A percentile compares a stretch with the other conserved stretches of the same genome.
phyloP scores from a whole-genome alignment of 2,797 vertebrate species.

The Arctocebus calabarensis region DNA sequence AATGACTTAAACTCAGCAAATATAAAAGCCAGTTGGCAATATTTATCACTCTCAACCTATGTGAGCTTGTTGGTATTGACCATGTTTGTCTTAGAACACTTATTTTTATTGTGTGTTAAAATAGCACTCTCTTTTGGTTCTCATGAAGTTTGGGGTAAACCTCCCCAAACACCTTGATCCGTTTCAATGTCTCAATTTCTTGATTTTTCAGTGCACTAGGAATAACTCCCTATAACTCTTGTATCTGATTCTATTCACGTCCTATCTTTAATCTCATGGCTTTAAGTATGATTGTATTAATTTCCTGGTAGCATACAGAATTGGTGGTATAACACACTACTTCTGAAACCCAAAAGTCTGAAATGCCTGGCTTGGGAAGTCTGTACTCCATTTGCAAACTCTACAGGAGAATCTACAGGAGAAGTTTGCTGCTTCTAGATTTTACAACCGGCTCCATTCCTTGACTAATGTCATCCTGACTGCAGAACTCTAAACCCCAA shows the following conservation, averaged over 20 bases:
- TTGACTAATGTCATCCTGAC: accelerated
- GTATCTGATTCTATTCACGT: background rate
- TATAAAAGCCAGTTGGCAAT: background rate
- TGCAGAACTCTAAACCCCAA: background rate
- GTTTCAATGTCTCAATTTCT: background rate
- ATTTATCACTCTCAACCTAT: background rate
- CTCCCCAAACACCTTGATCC: background rate
- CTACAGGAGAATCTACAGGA: accelerated
- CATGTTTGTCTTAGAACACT: background rate
- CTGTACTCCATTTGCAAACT: accelerated
- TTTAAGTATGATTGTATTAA: background rate
- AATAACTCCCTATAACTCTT: background rate
- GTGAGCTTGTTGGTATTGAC: background rate
- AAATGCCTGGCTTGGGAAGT: background rate
- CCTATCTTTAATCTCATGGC: background rate
- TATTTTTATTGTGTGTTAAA: background rate
- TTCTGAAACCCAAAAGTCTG: background rate
- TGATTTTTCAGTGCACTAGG: background rate
- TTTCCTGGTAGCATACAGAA: background rate
- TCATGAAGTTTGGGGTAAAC: accelerated
- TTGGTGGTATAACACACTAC: background rate
- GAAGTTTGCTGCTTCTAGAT: background rate
- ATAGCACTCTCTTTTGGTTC: background rate
- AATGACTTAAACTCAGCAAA: background rate
- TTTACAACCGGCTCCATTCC: background rate